Evolutionary conservation across 2,113 vertebrate species (phyloP).

Genomic region (Tachysurus fulvidraco): DNA sequence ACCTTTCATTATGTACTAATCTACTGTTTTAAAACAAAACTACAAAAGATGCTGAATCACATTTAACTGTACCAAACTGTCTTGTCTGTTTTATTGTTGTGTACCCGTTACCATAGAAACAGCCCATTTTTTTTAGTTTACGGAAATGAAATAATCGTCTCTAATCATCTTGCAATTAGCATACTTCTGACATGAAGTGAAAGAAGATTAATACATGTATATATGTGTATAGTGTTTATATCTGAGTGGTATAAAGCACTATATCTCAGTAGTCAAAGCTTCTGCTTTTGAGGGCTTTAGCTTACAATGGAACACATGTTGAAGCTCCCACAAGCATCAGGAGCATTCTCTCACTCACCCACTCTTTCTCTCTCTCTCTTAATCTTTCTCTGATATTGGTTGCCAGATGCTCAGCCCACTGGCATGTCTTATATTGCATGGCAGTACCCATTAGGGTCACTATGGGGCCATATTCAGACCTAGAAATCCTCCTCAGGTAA

Average conservation of each 20-base stretch:
- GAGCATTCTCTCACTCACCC: background rate
- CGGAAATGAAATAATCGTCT: background rate
- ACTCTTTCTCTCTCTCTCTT: background rate
- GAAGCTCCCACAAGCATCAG: conserved; percentile 20
- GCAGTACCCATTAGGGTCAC: background rate
- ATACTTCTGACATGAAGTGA: background rate
- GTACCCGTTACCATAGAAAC: background rate
- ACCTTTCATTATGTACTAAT: background rate
- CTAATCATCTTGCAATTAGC: background rate
- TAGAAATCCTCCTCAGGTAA: background rate
- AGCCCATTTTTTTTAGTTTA: background rate
- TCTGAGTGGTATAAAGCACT: background rate
- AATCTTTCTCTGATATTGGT: background rate
- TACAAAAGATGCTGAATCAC: background rate
- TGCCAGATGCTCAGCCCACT: conserved; percentile 38
- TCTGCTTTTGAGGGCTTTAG: conserved; percentile 12
- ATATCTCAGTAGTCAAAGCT: background rate
- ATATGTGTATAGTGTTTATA: background rate
- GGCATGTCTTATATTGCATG: conserved; percentile 21
- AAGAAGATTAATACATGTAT: background rate
- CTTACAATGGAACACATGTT: conserved; percentile 21
- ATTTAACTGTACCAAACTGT: background rate
- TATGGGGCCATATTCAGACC: background rate
- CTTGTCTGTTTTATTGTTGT: background rate
- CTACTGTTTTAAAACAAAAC: background rate